Percentiles rank a stretch among this genome's conserved stretches.
phyloP scores from a whole-genome alignment of 2,797 vertebrate species.

The Ciconia nigra region DNA sequence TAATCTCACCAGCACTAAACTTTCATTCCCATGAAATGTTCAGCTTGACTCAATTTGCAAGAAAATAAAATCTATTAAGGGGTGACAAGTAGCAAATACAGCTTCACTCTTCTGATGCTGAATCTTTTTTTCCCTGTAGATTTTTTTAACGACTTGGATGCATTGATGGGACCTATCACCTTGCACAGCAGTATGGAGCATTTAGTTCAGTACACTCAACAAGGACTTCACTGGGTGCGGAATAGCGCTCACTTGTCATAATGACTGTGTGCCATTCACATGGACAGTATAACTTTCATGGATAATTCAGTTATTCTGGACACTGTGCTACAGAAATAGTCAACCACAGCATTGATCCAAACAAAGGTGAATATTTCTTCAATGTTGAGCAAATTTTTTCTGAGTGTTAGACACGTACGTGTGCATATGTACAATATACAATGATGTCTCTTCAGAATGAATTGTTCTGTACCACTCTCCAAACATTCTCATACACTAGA shows the following conservation, averaged over 20 bases:
- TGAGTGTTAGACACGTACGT: conserved; percentile 46
- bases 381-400: conserved; percentile 52
- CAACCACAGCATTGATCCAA: conserved; percentile 67
- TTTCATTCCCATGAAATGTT: conserved; percentile 29
- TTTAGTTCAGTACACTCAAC: conserved; percentile 94
- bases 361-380: conserved; percentile 69
- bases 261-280: conserved; percentile 45
- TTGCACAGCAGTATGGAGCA: conserved; percentile 97
- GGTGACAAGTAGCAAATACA: conserved; percentile 25
- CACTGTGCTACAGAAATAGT: conserved; percentile 75
- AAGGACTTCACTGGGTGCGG: conserved; percentile 97
- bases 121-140: conserved; percentile 74
- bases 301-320: conserved; percentile 70
- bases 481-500: conserved; percentile 16
- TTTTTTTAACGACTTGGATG: conserved; percentile 98
- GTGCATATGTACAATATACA: conserved; percentile 21
- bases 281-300: conserved; percentile 19
- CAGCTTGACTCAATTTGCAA: conserved; percentile 36
- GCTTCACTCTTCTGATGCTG: conserved; percentile 3
- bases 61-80: conserved; percentile 43
- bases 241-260: conserved; percentile 88
- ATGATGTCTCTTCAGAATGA: conserved; percentile 51
- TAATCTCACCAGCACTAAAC: conserved; percentile 35
- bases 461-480: conserved; percentile 47
- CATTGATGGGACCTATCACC: conserved; percentile 93